These are phyloP conservation scores for Menidia menidia DNA, from an alignment of 2,797 vertebrate species.

Conservation along the genomic window DNA sequence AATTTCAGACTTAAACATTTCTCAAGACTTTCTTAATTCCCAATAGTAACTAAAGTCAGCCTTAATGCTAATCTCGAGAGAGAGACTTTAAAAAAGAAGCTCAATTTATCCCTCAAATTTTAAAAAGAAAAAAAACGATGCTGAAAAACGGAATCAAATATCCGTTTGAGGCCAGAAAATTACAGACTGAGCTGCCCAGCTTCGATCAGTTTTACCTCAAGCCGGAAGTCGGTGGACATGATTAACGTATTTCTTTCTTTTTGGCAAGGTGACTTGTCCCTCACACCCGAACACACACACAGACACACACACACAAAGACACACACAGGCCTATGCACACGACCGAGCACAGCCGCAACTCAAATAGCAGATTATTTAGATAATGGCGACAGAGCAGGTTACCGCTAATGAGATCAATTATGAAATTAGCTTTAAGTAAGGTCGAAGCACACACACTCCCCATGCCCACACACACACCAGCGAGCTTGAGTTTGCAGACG, in stretches of 20 bases:
- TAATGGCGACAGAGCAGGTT: constrained; percentile 67
- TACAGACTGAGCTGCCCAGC: not conserved
- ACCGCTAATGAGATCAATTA: constrained; percentile 71
- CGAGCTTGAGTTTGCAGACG: not conserved
- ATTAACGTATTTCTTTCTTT: constrained; percentile 46
- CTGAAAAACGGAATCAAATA: not conserved
- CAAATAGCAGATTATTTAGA: constrained; percentile 71
- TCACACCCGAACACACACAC: not conserved
- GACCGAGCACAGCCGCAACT: constrained; percentile 8
- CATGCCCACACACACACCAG: not conserved
- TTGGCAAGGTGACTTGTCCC: constrained; percentile 24
- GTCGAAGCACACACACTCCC: constrained; percentile 17
- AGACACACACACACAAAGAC: not conserved
- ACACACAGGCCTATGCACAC: not conserved
- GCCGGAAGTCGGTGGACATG: constrained; percentile 34
- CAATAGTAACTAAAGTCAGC: not conserved
- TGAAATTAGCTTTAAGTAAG: constrained; percentile 61
- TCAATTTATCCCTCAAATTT: too few relatives aligned
- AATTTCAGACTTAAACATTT: not conserved
- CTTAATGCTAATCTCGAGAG: too few relatives aligned
- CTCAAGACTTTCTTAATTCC: not conserved
- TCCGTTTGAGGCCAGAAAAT: not conserved
- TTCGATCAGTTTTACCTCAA: not conserved
- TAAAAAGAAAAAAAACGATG: not conserved
- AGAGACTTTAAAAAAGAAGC: too few relatives aligned